phyloP scores from a whole-genome alignment of 23 tunicate species.

The Trididemnum miniatum region DNA sequence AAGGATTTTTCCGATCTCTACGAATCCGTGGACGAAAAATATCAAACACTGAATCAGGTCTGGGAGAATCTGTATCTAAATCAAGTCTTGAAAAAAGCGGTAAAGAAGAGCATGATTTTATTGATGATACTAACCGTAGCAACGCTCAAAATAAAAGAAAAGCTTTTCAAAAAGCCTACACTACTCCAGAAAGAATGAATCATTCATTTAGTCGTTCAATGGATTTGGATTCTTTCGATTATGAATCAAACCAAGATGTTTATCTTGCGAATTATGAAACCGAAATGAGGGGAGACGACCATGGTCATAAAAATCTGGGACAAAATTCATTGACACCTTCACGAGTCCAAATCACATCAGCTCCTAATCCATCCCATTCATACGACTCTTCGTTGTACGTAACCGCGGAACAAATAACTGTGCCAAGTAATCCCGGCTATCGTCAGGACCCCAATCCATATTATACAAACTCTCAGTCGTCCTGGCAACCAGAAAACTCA shows the following conservation, averaged over 20 bases:
- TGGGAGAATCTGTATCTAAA: not conserved
- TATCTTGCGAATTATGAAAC: slow-evolving; percentile 64
- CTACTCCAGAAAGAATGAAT: slow-evolving; percentile 43
- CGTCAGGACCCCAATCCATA: too few relatives aligned
- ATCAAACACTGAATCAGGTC: slow-evolving; percentile 1
- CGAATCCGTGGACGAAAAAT: slow-evolving; percentile 18
- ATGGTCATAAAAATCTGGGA: not conserved
- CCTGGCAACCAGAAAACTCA: not conserved
- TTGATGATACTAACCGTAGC: not conserved
- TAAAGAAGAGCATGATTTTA: slow-evolving; percentile 1
- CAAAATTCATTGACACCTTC: not conserved
- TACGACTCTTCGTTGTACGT: not conserved
- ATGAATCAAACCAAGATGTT: slow-evolving; percentile 37
- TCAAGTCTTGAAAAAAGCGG: not conserved
- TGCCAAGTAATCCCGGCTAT: not conserved
- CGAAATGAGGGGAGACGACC: slow-evolving; percentile 44
- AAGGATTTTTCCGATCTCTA: slow-evolving; percentile 39
- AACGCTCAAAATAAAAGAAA: slow-evolving; percentile 57
- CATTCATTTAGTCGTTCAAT: slow-evolving; percentile 1
- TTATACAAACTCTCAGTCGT: not conserved
- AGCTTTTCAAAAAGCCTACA: slow-evolving; percentile 42
- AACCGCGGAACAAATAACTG: slow-evolving; percentile 11
- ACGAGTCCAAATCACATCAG: not conserved
- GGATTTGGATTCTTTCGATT: slow-evolving; percentile 51
- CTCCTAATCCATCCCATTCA: not conserved